These are phyloP conservation scores for Scolopax bukidnonensis DNA, from an alignment of 2,797 vertebrate genomes.

Conservation along the genomic window DNA sequence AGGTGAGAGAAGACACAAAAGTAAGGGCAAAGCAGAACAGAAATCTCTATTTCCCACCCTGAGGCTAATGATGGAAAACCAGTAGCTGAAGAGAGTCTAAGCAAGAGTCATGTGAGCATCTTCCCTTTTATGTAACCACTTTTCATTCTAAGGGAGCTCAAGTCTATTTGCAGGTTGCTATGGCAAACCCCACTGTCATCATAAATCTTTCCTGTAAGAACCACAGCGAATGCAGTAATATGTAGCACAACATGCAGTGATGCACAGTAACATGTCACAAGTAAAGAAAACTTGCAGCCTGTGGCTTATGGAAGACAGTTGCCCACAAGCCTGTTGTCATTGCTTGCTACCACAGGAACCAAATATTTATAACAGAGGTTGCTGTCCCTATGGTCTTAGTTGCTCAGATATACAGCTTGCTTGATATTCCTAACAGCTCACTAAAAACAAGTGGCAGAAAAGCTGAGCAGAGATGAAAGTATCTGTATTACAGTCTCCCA, in stretches of 20 bases:
- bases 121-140: background rate
- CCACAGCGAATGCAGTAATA: background rate
- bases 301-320: background rate
- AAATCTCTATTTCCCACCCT: background rate
- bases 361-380: background rate
- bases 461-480: background rate
- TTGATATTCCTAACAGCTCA: background rate
- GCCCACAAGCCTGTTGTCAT: background rate
- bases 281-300: background rate
- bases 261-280: background rate
- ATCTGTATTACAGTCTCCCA: background rate
- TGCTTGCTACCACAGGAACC: background rate
- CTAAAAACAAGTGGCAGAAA: background rate
- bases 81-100: background rate
- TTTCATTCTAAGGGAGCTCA: background rate
- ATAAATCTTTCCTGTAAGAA: background rate
- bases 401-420: background rate
- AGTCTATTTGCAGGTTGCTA: background rate
- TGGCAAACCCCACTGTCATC: background rate
- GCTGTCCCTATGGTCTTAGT: background rate
- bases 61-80: background rate
- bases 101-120: fast-evolving
- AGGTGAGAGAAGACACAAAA: background rate
- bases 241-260: background rate
- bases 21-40: background rate